These are phyloP conservation scores for Trilocha varians DNA, from an alignment of 2,888 invertebrate species.

Conservation along the genomic window DNA sequence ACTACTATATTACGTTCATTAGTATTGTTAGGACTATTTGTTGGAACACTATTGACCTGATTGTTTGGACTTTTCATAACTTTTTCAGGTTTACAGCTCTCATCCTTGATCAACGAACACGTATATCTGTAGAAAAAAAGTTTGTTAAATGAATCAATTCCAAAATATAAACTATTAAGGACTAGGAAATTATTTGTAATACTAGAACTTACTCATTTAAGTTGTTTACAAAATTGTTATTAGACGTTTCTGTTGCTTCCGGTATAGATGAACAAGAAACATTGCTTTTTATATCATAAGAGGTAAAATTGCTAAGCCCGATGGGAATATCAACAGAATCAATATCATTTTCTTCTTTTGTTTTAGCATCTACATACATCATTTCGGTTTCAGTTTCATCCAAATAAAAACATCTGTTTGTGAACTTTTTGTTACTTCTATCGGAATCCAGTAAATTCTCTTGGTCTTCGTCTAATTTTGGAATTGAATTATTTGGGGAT, in stretches of 20 bases:
- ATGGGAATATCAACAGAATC: not conserved
- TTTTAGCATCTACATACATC: constrained; percentile 34
- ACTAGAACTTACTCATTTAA: not conserved
- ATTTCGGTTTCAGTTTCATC: constrained; percentile 51
- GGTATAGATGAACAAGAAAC: not conserved
- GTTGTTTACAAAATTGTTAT: not conserved
- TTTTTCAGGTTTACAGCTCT: not conserved
- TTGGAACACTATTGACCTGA: constrained; percentile 15
- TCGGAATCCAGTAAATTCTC: constrained; percentile 18
- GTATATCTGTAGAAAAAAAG: not conserved
- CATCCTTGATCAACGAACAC: not conserved
- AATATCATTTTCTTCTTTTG: not conserved
- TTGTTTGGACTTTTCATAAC: not conserved
- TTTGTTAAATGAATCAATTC: too few species aligned
- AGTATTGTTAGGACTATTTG: constrained; percentile 18
- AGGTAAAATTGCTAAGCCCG: not conserved
- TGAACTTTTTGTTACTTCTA: constrained; percentile 29
- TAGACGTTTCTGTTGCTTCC: not conserved
- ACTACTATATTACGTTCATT: not conserved
- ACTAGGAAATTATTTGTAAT: too few species aligned
- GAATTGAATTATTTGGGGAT: constrained; percentile 14
- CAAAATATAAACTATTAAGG: too few species aligned
- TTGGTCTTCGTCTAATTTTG: constrained; percentile 20
- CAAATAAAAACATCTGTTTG: constrained; percentile 44
- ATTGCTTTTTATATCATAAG: not conserved